Base-by-base conservation (phyloP, 2,888 invertebrate genomes). In the Buathra laborator region DNA sequence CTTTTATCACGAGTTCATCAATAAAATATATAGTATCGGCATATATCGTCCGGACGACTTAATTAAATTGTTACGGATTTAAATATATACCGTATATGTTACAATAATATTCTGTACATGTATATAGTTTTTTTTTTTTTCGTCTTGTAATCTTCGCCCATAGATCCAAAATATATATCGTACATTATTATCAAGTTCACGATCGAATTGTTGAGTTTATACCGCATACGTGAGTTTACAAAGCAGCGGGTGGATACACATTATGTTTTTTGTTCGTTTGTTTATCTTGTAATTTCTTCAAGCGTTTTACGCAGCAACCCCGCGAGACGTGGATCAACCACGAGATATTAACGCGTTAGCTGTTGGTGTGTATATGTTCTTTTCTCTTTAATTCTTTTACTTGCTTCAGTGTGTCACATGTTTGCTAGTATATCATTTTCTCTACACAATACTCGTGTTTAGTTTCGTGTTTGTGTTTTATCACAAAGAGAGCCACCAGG, bases 181-280 rank as follows among this genome's bases (percentile, higher is more conserved):
- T 87, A 88, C 71, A 87, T 89, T 90, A 88, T 90, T 90, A 90
- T 90, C 89, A 87, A 87, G 87, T 89, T 90, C 87, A 87, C 88
- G 87, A 89, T 89, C 87, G 88, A 89, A 87, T 89, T 84, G 72
- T 88, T 86, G 88, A 87, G 86, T 89, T 87, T 84, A 84, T 85
- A 70, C 80, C 77, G 82, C 84, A 29, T 83, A 82, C 71, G 74
- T 84, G 67, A 67, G 46, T 80, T 67, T 68, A 79, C 71, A 77
- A 87, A 87, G 86, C 80, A 84, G 79, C 84, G 72, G 64, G 77
- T 82, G 82, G 67, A 78, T 86, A 86, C 81, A 81, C 67, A 86
- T 75, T 67, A 56, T 72, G 66, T 56, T 68, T 44, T 48, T 24
- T 77, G 32, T 48, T 66, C 67, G 68, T 76, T 67, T 66, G 44